Evolutionary conservation across 2,888 invertebrate genomes (phyloP).

Genomic region (Euphydryas editha): DNA sequence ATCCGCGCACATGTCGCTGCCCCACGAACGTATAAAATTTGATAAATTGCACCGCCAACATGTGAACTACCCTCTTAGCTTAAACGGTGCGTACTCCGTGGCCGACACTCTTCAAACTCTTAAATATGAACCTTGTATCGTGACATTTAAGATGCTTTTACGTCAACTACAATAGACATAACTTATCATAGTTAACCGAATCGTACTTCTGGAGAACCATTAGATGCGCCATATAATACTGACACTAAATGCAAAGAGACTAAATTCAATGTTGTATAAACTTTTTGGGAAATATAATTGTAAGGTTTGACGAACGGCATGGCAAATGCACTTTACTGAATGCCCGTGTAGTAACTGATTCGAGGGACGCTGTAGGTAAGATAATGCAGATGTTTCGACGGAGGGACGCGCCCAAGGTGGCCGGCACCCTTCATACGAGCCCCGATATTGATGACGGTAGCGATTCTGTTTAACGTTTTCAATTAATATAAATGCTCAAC

Average conservation of each 20-base stretch:
- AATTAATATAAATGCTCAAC: slow-evolving; percentile 76
- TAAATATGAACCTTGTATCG: slow-evolving; percentile 48
- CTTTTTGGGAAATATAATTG: slow-evolving; percentile 53
- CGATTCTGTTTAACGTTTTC: slow-evolving; percentile 70
- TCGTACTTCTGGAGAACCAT: slow-evolving; percentile 48
- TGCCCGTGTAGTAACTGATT: slow-evolving; percentile 74
- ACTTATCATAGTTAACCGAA: slow-evolving; percentile 69
- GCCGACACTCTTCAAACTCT: slow-evolving; percentile 39
- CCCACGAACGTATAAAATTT: slow-evolving; percentile 78
- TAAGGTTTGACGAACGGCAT: slow-evolving; percentile 71
- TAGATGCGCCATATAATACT: slow-evolving; percentile 40
- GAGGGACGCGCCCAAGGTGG: slow-evolving; percentile 49
- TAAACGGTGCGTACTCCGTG: slow-evolving; percentile 68
- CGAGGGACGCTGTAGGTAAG: slow-evolving; percentile 73
- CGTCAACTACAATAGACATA: slow-evolving; percentile 46
- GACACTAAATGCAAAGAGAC: slow-evolving; percentile 38
- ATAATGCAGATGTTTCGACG: slow-evolving; percentile 76
- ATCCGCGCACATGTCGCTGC: slow-evolving; percentile 77
- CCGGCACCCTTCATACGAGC: slow-evolving; percentile 48
- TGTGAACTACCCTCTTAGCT: slow-evolving; percentile 82
- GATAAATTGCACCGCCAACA: slow-evolving; percentile 82
- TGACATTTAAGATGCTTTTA: slow-evolving; percentile 44
- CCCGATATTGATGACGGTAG: slow-evolving; percentile 69
- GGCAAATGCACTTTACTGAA: slow-evolving; percentile 79
- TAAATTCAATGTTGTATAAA: slow-evolving; percentile 49